Base-by-base conservation (phyloP, 1,140 invertebrate species). In the Polyergus mexicanus region DNA sequence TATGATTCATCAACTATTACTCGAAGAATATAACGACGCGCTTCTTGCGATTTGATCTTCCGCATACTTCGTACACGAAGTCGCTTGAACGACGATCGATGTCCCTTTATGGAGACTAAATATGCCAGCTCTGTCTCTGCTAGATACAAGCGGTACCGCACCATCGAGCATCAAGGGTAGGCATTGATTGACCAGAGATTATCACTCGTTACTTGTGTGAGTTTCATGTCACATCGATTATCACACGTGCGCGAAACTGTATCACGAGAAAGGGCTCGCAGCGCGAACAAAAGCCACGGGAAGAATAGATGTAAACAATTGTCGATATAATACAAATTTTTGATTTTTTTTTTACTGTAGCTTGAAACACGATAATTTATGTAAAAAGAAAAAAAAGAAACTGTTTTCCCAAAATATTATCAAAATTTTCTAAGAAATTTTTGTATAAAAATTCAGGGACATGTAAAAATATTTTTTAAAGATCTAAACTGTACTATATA, bases 21-120 rank as follows among this genome's bases (percentile, higher is more conserved):
- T 65, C 47, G 35, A 16, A 4, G 44, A 28, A 54, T 38, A 71
- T 77, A 66, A 32, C 62, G 35, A 63, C n/a, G 28, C 65, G 63
- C 71, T 88, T 89, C 76, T 89, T 89, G 65, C 77, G 65, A 25
- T 84, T 71, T 63, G 86, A 90, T 86, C 88, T 91, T 91, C 89
- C 89, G 89, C 90, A 85, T 91, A 89, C 81, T 51, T 83, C 68
- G 90, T 75, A 65, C 89, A 89, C 88, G 65, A 91, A 90, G 83
- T 88, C 88, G 60, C 32, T 87, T 71, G 69, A 86, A 86, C 69
- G 62, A 78, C 80, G 69, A 83, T 85, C 87, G 85, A 89, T 91
- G 87, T 69, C 85, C 71, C 51, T 83, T 88, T 90, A 91, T 75
- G 87, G 75, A 47, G 76, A 83, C 89, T 86, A 88, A 88, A 91